Evolutionary conservation across 2,113 vertebrate species (phyloP).

Genomic region (Sarotherodon lohbergeri): DNA sequence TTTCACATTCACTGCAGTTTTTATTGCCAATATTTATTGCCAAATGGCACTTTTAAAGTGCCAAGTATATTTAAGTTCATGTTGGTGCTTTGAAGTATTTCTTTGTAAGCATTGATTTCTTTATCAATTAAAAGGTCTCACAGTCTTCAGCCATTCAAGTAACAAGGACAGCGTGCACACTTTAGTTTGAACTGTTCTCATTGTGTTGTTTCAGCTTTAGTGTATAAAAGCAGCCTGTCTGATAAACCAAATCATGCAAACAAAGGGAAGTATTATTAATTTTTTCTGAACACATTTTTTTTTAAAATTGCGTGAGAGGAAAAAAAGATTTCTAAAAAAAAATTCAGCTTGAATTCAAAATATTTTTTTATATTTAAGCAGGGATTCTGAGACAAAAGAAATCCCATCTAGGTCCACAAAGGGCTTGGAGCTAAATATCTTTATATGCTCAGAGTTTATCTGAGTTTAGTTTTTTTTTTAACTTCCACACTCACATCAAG

Average conservation of each 20-base stretch:
- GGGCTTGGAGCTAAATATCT: background rate
- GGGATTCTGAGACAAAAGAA: rapidly evolving
- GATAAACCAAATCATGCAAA: background rate
- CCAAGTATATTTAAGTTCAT: background rate
- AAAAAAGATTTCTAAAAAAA: background rate
- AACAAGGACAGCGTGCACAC: background rate
- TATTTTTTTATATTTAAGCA: background rate
- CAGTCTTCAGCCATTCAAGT: background rate
- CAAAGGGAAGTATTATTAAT: background rate
- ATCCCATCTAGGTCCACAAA: background rate
- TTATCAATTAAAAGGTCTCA: background rate
- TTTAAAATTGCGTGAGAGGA: rapidly evolving
- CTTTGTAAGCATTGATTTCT: background rate
- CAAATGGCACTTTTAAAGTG: background rate
- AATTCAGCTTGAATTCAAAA: background rate
- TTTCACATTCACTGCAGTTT: background rate
- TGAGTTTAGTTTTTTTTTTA: background rate
- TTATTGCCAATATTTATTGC: background rate
- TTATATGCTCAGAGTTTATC: background rate
- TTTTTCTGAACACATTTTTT: background rate
- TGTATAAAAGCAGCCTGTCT: background rate
- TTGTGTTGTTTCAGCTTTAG: background rate
- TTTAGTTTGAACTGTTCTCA: background rate
- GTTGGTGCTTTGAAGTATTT: background rate
- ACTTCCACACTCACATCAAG: background rate